phyloP scores from a whole-genome alignment of 2,113 vertebrate genomes.

The Melospiza georgiana region DNA sequence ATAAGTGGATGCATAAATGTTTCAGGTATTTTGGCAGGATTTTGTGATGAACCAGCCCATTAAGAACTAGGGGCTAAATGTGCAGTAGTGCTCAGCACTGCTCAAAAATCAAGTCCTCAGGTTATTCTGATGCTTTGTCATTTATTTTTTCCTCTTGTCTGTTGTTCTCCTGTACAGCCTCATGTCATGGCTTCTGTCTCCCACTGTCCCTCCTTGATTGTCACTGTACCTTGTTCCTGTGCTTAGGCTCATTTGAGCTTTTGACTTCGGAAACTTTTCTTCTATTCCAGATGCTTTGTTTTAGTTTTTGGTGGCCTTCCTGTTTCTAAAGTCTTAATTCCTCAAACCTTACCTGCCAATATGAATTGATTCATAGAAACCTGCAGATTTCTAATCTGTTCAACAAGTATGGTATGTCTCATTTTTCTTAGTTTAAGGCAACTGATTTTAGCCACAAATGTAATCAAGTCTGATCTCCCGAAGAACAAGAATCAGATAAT shows the following conservation, averaged over 20 bases:
- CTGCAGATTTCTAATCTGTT: not conserved
- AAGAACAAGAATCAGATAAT: not conserved
- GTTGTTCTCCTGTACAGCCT: not conserved
- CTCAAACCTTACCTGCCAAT: not conserved
- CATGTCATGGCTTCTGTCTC: not conserved
- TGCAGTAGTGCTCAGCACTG: not conserved
- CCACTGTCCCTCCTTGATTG: not conserved
- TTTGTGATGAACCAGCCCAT: not conserved
- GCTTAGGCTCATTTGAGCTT: not conserved
- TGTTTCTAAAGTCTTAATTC: not conserved
- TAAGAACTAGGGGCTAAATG: not conserved
- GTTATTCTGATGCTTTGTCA: not conserved
- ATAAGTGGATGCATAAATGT: slow-evolving; percentile 22
- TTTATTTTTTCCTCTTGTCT: not conserved
- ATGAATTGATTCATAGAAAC: not conserved
- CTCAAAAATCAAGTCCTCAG: not conserved
- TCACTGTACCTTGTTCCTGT: not conserved
- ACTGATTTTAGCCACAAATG: not conserved
- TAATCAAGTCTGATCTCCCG: not conserved
- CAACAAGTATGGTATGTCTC: not conserved
- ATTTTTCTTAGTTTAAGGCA: not conserved
- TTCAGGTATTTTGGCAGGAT: not conserved
- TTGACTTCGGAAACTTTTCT: not conserved
- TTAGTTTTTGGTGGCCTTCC: not conserved
- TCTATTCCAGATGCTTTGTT: not conserved